These are phyloP conservation scores for Sander vitreus DNA, from an alignment of 2,113 vertebrate species.

Conservation along the genomic window DNA sequence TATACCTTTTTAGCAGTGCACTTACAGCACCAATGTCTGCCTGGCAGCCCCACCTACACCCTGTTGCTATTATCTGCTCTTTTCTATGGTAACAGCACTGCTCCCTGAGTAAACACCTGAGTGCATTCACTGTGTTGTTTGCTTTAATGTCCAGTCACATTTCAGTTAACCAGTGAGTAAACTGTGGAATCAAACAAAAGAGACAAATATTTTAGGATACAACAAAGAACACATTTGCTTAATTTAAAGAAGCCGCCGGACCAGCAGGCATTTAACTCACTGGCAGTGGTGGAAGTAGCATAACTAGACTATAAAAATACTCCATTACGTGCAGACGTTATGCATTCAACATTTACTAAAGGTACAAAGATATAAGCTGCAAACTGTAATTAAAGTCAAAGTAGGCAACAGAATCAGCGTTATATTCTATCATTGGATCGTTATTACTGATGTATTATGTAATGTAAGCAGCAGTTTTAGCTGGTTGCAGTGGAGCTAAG, in stretches of 20 bases:
- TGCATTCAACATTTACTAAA: not conserved
- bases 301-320: not conserved
- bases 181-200: slow-evolving; percentile 6
- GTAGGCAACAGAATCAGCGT: no score
- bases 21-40: not conserved
- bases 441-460: not conserved
- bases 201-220: not conserved
- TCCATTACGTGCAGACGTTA: not conserved
- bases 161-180: slow-evolving; percentile 12
- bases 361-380: not conserved
- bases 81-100: slow-evolving; percentile 33
- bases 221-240: not conserved
- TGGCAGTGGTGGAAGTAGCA: not conserved
- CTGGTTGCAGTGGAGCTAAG: not conserved
- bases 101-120: slow-evolving; percentile 61
- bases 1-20: not conserved
- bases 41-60: slow-evolving; percentile 8
- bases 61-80: slow-evolving; percentile 25
- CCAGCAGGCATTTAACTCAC: not conserved
- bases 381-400: not conserved
- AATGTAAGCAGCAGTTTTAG: not conserved
- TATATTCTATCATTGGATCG: not conserved
- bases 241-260: not conserved
- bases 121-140: slow-evolving; percentile 7
- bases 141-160: slow-evolving; percentile 15